Percentiles rank a stretch among this genome's conserved stretches.
These are phyloP conservation scores for Coreius guichenoti DNA, from an alignment of 2,797 vertebrate species.

Conservation along the genomic window DNA sequence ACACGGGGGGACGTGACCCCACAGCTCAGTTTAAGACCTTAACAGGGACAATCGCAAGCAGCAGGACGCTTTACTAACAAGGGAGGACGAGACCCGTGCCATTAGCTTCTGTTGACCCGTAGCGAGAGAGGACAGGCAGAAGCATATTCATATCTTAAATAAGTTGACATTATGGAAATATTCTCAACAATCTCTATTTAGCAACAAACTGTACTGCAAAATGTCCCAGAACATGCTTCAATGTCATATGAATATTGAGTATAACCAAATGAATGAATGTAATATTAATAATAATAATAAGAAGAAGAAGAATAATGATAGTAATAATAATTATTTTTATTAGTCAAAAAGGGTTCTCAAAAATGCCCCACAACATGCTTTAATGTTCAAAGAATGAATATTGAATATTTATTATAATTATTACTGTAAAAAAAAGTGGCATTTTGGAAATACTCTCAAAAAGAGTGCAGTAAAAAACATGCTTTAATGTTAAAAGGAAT, in stretches of 20 bases:
- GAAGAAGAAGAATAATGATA: too few species aligned
- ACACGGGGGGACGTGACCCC: slow-evolving; percentile 3
- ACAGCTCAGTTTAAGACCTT: background rate
- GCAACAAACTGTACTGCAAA: background rate
- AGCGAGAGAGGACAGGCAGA: too few species aligned
- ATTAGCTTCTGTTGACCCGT: background rate
- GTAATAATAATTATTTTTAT: too few species aligned
- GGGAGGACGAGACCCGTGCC: background rate
- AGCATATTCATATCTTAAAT: background rate
- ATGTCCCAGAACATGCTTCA: background rate
- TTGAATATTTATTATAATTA: background rate
- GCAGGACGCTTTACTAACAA: slow-evolving; percentile 13
- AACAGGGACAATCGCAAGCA: slow-evolving; percentile 19
- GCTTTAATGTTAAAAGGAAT: background rate
- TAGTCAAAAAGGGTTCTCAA: too few species aligned
- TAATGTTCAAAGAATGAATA: too few species aligned
- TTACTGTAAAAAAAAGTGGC: background rate
- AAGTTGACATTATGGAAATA: background rate
- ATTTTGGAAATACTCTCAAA: background rate
- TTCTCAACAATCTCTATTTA: background rate
- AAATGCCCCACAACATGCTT: too few species aligned
- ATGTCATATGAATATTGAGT: background rate
- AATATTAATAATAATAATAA: background rate
- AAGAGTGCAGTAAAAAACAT: background rate
- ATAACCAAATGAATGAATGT: background rate